Evolutionary conservation across 1,140 invertebrate genomes (phyloP), one percentile per base, ranked within the genome.

Genomic region (Zophobas atratus): DNA sequence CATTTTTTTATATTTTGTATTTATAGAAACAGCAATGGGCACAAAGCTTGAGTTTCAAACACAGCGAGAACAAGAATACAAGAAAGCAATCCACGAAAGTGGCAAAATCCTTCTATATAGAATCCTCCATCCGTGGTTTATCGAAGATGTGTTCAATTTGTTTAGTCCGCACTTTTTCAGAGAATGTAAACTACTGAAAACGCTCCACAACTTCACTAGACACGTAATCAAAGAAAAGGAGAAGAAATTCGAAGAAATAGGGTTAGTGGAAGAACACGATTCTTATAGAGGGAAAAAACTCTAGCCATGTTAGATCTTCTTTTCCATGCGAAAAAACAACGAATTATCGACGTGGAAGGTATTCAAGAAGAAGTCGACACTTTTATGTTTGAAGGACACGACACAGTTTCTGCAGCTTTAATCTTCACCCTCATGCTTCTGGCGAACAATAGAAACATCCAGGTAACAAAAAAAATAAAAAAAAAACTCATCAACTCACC

Each of bases 281-380:
- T 32, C 81, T 74, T 46, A 73, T 49, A 82, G 72, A 39, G 85
- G 86, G 36, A 92, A 89, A 75, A 90, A 89, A 75, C 88, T 70
- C 83, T 93, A 3, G 94, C 94, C 2, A 95, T 97, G 88, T 86
- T 97, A 6, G 96, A 97, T 88, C 88, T 96, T 80, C 81, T 96
- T 4, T 86, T 96, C 53, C 70, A 89, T 81, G 88, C 89, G 8
- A 89, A 90, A 60, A 87, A 88, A 53, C 81, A 88, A 63, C 87
- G 85, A 70, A 60, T 80, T 2, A 89, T 90, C 57, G 89, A 88
- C 73, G 85, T 91, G 55, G 77, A 87, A n/a, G 93, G 94, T 72
- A 94, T 96, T 51, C 88, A 91, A 77, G 94, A 95, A 84, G 94
- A 96, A 89, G 93, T 95, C 1, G 93, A 95, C 83, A 95, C 93